phyloP scores from a whole-genome alignment of 2,113 vertebrate species.

The Ranitomeya imitator region DNA sequence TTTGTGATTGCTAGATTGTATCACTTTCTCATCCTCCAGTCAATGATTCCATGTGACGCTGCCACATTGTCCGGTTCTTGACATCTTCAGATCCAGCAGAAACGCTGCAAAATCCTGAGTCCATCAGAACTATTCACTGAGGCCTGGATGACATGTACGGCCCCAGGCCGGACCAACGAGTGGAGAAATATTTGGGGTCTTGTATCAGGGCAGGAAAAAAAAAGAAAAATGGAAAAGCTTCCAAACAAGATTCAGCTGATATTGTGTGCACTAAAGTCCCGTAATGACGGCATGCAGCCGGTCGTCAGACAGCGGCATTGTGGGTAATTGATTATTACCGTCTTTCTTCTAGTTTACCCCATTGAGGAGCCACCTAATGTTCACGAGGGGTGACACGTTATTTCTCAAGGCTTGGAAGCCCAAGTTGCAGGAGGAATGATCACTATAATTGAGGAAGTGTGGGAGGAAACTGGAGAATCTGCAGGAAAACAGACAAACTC shows the following conservation, averaged over 20 bases:
- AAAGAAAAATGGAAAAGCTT: background rate
- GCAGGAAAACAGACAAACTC: too few relatives aligned
- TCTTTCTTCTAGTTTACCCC: background rate
- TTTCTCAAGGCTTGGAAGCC: background rate
- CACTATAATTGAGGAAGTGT: background rate
- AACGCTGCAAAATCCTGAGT: background rate
- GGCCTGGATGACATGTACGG: background rate
- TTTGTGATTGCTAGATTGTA: background rate
- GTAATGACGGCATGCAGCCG: background rate
- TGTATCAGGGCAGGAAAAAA: background rate
- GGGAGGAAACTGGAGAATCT: too few relatives aligned
- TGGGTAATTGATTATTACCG: background rate
- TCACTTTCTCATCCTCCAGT: background rate
- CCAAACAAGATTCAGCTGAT: too few relatives aligned
- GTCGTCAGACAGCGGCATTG: background rate
- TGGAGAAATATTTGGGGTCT: background rate
- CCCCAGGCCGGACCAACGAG: background rate
- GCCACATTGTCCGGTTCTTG: background rate
- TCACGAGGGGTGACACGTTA: background rate
- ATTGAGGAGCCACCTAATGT: background rate
- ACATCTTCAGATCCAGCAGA: background rate
- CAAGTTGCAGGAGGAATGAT: too few relatives aligned
- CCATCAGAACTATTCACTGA: background rate
- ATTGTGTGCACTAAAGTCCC: background rate
- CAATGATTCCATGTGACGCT: background rate